Evolutionary conservation across 2,797 vertebrate genomes (phyloP).

Genomic region (Hippocampus kuda): DNA sequence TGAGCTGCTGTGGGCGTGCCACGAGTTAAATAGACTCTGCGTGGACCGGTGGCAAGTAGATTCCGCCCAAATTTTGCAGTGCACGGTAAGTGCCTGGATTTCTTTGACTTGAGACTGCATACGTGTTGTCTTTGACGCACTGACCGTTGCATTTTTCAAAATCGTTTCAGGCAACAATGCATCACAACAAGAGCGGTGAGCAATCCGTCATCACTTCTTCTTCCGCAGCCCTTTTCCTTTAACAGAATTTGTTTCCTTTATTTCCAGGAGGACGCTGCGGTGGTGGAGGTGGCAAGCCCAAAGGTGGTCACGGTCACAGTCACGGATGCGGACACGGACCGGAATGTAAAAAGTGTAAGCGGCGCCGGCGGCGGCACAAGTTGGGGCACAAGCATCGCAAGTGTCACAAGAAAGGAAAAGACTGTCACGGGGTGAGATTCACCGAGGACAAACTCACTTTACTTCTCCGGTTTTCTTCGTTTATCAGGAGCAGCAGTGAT

Average conservation of each 20-base stretch:
- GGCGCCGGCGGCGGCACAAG: conserved; percentile 1
- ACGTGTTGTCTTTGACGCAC: not conserved
- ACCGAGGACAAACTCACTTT: not conserved
- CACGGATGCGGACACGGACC: not conserved
- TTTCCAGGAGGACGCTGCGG: not conserved
- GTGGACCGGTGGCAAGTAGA: not conserved
- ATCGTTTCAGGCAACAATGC: not conserved
- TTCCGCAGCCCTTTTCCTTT: not conserved
- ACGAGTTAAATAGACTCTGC: not conserved
- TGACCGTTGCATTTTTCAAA: not conserved
- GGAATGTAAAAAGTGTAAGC: not conserved
- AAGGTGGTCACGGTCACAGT: not conserved
- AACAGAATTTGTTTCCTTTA: not conserved
- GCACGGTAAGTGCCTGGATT: not conserved
- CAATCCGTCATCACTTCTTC: not conserved
- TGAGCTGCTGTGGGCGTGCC: not conserved
- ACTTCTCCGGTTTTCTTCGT: too few species aligned
- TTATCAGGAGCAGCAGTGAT: not conserved
- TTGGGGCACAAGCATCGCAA: conserved; percentile 24
- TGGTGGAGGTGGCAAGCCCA: not conserved
- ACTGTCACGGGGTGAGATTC: conserved; percentile 28
- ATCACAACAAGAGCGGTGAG: not conserved
- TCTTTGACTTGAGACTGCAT: not conserved
- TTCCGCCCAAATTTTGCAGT: not conserved
- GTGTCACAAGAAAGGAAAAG: conserved; percentile 39